Conservation (phyloP, 1,140 invertebrate genomes). For the Stegodyphus mimosarum region DNA sequence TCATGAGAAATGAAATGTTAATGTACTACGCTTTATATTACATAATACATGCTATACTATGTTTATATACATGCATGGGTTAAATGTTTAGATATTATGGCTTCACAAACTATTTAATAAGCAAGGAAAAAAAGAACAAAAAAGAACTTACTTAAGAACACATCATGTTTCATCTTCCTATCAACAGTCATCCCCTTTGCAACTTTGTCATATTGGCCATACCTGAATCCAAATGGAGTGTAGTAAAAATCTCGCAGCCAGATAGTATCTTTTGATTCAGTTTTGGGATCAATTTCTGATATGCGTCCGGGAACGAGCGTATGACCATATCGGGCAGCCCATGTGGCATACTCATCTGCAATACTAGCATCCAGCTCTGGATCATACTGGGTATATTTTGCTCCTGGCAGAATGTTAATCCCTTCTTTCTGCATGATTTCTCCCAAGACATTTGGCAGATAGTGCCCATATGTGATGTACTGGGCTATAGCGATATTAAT, state of each 20-base stretch:
- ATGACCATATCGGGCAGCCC: constrained; percentile 59
- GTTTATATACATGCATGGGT: neutral
- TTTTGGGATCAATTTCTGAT: constrained; percentile 49
- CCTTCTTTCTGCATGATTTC: constrained; percentile 62
- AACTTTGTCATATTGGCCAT: constrained; percentile 64
- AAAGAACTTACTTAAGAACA: constrained; percentile 75
- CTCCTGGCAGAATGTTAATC: constrained; percentile 2
- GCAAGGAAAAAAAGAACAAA: constrained; percentile 63
- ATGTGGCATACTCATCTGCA: constrained; percentile 64
- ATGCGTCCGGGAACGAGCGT: constrained; percentile 28
- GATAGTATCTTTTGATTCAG: constrained; percentile 4
- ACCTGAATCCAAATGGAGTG: constrained; percentile 57
- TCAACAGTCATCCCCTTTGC: constrained; percentile 50
- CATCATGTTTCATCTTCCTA: constrained; percentile 54
- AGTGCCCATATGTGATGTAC: constrained; percentile 71
- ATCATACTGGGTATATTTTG: constrained; percentile 43
- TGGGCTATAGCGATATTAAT: constrained; percentile 67
- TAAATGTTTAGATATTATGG: neutral
- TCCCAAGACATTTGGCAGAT: constrained; percentile 72
- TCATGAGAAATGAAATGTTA: neutral
- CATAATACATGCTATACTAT: too few relatives aligned
- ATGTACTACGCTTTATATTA: too few relatives aligned
- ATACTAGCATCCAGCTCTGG: constrained; percentile 64
- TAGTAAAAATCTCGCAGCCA: constrained; percentile 44
- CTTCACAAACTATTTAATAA: too few relatives aligned